phyloP scores from a whole-genome alignment of 2,113 vertebrate genomes.

The Isurus oxyrinchus region DNA sequence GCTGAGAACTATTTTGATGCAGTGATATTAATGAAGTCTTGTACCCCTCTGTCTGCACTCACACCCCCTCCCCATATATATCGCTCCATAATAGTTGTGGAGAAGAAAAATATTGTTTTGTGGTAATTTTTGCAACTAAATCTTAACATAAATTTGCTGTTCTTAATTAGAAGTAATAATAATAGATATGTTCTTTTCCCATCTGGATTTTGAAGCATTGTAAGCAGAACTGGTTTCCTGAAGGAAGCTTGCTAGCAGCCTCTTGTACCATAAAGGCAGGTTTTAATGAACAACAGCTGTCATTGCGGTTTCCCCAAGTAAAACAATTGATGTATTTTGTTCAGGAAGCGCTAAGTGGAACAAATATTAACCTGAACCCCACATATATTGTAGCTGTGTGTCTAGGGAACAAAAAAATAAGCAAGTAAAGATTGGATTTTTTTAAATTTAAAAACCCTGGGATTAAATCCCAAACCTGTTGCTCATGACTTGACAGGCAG shows the following conservation, averaged over 20 bases:
- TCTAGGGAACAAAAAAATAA: background rate
- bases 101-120: background rate
- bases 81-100: background rate
- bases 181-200: constrained; percentile 35
- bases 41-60: background rate
- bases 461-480: constrained; percentile 12
- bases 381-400: background rate
- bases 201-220: constrained; percentile 45
- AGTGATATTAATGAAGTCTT: constrained; percentile 4
- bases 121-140: constrained; percentile 20
- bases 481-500: constrained; percentile 20
- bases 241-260: constrained; percentile 56
- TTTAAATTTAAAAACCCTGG: background rate
- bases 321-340: constrained; percentile 75
- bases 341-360: constrained; percentile 75
- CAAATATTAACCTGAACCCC: constrained; percentile 69
- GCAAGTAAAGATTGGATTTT: background rate
- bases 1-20: constrained; percentile 2
- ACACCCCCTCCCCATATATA: background rate
- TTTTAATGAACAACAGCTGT: constrained; percentile 74
- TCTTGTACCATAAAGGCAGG: constrained; percentile 60
- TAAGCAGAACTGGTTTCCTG: constrained; percentile 54
- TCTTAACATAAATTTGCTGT: constrained; percentile 9
- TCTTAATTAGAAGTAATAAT: constrained; percentile 15
- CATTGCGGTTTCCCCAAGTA: constrained; percentile 63